Base-by-base conservation (phyloP, 2,797 vertebrate genomes). In the Rhabdophis nuchalis region DNA sequence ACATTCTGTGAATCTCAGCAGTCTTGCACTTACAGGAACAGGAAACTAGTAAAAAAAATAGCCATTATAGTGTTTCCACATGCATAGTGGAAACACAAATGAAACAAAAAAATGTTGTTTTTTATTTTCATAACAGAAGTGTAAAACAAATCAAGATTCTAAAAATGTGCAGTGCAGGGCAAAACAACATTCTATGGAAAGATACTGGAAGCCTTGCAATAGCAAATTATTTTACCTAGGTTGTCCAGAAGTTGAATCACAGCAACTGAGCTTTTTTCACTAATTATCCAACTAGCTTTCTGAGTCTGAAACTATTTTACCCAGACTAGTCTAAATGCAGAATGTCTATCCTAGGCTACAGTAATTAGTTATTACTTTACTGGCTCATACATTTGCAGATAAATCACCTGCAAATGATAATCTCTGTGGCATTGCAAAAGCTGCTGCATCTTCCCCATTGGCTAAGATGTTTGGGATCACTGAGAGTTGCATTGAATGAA, bases 1-100 rank as follows among this genome's bases (percentile, higher is more conserved):
- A 68, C 54, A 12, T 60, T 88, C 61, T 88, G 10, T 8, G 12
- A 18, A 89, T 72, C 53, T 89, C 60, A 64, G 41, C 20, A 18
- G 56, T 89, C 58, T 93, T 88, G 36, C 29, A 89, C 29, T 89
- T 85, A 68, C 36, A 68, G 13, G 23, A 86, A 91, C 77, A 91
- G 90, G 90, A 91, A 89, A 41, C 25, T 86, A 46, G 82, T 50
- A 3, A 64, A 86, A 13, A 82, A 57, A 52, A 46, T 68, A 64
- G 18, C 9, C 16, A 7, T 5, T 68, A n/a, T 68, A 68, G 13
- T 68, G 64, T 32, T 92, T 56, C 11, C 23, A 12, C 23, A 12
- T 92, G 52, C 25, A 6, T 25, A 50, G 57, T 13, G 52, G 91
- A 86, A 90, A 90, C 11, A 85, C 85, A 46, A 20, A 52, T 58